These are phyloP conservation scores for Pachycephus smyrnensis DNA, from an alignment of 2,888 invertebrate genomes.

Conservation along the genomic window DNA sequence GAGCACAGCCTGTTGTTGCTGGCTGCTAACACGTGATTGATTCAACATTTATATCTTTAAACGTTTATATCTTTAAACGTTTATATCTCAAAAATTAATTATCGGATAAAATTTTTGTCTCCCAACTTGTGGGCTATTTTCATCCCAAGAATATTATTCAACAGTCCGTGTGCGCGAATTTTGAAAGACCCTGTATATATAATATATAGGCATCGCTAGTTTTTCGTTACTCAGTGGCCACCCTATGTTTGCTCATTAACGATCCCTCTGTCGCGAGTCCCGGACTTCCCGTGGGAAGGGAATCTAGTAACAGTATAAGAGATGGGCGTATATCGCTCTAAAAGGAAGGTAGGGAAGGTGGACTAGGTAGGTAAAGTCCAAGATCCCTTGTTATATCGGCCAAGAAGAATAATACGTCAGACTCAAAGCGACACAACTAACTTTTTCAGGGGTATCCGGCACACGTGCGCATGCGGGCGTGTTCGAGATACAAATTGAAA, in stretches of 20 bases:
- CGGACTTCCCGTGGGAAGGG: slow-evolving; percentile 36
- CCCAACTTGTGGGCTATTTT: too few species aligned
- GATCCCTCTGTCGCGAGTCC: slow-evolving; percentile 53
- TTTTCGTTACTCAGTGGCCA: slow-evolving; percentile 46
- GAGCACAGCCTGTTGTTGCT: too few species aligned
- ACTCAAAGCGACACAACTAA: slow-evolving; percentile 57
- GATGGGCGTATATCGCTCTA: neutral
- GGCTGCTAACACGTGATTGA: too few species aligned
- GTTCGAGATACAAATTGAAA: too few species aligned
- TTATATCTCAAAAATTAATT: too few species aligned
- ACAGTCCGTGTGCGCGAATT: too few species aligned
- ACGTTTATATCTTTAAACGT: too few species aligned
- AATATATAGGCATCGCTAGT: too few species aligned
- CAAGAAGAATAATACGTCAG: slow-evolving; percentile 39
- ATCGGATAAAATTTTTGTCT: too few species aligned
- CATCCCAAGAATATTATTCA: too few species aligned
- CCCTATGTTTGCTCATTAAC: slow-evolving; percentile 55
- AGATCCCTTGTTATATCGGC: slow-evolving; percentile 37
- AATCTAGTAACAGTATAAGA: slow-evolving; percentile 12
- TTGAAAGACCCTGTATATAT: too few species aligned
- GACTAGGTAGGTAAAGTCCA: slow-evolving; percentile 25
- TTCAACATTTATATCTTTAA: too few species aligned
- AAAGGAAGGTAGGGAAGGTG: neutral
- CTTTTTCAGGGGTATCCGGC: slow-evolving; percentile 46
- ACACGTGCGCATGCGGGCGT: neutral